Conservation (phyloP, 2,888 invertebrate species). For the Trimorus sp. region DNA sequence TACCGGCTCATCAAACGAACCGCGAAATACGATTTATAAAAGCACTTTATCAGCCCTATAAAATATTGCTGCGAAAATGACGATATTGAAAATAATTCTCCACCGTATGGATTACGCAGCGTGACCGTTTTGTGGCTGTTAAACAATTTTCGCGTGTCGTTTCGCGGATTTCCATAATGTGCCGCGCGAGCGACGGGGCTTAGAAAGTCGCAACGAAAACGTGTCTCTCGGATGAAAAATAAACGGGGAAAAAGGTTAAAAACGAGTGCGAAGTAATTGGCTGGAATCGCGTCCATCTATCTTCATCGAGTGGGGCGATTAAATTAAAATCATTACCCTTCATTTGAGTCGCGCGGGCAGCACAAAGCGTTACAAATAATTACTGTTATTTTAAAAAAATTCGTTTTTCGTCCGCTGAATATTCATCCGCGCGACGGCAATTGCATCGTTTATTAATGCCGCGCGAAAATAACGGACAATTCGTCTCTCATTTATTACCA, state of each 20-base stretch:
- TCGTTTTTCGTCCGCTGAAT: conserved; percentile 19
- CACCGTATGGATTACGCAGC: too few relatives aligned
- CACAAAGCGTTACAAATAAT: conserved; percentile 25
- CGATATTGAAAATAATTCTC: neutral
- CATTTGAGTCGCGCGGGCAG: neutral
- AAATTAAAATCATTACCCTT: conserved; percentile 26
- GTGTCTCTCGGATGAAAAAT: neutral
- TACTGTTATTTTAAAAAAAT: conserved; percentile 18
- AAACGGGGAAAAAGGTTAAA: neutral
- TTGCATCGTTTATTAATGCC: conserved; percentile 24
- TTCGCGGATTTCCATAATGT: too few relatives aligned
- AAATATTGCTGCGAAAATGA: neutral
- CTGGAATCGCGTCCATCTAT: conserved; percentile 5
- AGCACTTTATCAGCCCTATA: conserved; percentile 18
- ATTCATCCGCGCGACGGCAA: conserved; percentile 15
- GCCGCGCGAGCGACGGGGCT: neutral
- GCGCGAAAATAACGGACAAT: conserved; percentile 32
- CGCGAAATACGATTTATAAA: conserved; percentile 39
- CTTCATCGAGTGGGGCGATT: conserved; percentile 10
- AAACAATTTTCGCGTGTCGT: too few relatives aligned
- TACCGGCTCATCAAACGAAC: neutral
- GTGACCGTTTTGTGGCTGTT: too few relatives aligned
- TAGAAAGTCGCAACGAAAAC: neutral
- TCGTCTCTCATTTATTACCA: conserved; percentile 27
- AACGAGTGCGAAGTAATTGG: neutral